Percentiles rank a stretch among this genome's conserved stretches.
These are phyloP conservation scores for Pygathrix nemaeus DNA, from an alignment of 2,113 vertebrate species.

Conservation along the genomic window DNA sequence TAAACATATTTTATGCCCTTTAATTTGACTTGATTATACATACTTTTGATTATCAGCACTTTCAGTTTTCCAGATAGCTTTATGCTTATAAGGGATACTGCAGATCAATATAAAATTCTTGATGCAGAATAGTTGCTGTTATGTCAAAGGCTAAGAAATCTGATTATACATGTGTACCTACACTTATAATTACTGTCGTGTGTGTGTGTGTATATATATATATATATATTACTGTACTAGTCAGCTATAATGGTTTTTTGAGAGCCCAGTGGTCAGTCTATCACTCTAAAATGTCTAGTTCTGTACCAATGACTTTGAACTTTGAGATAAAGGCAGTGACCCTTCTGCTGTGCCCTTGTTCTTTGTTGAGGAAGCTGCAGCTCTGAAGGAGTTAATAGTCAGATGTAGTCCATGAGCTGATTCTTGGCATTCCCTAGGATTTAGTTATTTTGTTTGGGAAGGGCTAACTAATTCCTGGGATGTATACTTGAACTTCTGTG, in stretches of 20 bases:
- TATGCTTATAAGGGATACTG: background rate
- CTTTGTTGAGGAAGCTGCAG: background rate
- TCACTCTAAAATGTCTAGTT: background rate
- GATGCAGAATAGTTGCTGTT: background rate
- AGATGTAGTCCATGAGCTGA: background rate
- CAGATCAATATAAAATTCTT: background rate
- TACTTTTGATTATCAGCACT: background rate
- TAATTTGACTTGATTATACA: background rate
- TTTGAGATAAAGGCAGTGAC: background rate
- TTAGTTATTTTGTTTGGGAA: background rate
- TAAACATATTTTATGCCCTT: background rate
- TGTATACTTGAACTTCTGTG: background rate
- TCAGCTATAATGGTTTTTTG: background rate
- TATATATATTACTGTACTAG: background rate
- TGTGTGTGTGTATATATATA: too few relatives aligned
- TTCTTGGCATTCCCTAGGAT: background rate
- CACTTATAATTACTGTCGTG: background rate
- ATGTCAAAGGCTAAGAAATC: background rate
- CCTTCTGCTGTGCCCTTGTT: background rate
- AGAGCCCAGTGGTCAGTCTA: background rate
- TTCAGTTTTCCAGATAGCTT: background rate
- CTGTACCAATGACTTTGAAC: background rate
- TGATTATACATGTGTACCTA: background rate
- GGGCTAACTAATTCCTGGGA: background rate
- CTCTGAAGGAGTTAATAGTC: background rate